These are phyloP conservation scores for Ctenodactylus gundi DNA, from an alignment of 2,113 vertebrate genomes.

Conservation along the genomic window DNA sequence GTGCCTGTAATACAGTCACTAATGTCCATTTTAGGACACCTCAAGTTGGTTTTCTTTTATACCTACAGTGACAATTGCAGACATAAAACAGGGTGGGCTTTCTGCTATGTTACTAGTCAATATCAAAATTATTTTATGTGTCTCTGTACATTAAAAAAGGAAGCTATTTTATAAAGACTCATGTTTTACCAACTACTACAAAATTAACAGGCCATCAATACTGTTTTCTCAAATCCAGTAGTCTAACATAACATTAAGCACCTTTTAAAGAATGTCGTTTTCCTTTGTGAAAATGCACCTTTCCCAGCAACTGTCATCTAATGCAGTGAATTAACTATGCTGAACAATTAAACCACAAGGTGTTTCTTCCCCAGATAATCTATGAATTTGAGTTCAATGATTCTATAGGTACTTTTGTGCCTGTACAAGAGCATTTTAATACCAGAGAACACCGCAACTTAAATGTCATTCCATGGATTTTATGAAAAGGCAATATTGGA, in stretches of 20 bases:
- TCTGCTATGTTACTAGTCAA: conserved; percentile 36
- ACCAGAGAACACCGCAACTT: conserved; percentile 94
- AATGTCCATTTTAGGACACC: background rate
- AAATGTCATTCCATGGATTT: conserved; percentile 96
- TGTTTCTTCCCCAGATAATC: conserved; percentile 89
- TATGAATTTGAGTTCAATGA: conserved; percentile 88
- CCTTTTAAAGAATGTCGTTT: conserved; percentile 14
- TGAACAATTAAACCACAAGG: conserved; percentile 84
- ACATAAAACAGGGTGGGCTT: background rate
- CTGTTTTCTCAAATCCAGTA: background rate
- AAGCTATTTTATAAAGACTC: background rate
- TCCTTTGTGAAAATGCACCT: background rate
- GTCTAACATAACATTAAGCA: background rate
- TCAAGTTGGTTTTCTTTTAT: background rate
- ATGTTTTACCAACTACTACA: too few relatives aligned
- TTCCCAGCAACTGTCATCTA: conserved; percentile 71
- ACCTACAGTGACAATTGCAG: background rate
- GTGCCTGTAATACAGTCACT: background rate
- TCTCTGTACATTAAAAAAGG: background rate
- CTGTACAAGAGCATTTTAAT: conserved; percentile 94
- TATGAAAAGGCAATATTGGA: conserved; percentile 96
- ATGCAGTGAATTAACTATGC: conserved; percentile 76
- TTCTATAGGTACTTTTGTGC: conserved; percentile 89
- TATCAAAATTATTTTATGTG: conserved; percentile 39
- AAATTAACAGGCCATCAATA: conserved; percentile 16